Conservation (phyloP, 2,113 vertebrate genomes). For the Hemiscyllium ocellatum region DNA sequence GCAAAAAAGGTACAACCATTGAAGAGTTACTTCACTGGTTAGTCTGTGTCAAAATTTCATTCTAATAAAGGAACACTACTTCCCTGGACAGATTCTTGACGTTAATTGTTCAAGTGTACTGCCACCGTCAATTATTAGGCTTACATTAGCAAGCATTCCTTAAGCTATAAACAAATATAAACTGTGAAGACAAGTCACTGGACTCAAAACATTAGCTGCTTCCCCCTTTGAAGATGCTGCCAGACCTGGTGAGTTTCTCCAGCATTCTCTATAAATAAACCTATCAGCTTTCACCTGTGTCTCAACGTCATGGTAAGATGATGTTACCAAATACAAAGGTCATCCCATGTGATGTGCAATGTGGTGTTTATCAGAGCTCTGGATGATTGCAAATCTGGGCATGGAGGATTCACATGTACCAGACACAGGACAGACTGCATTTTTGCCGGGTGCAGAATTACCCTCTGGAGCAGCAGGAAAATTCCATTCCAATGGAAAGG, state of each 20-base stretch:
- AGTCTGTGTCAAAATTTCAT: neutral
- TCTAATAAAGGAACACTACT: too few species aligned
- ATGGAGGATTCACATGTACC: neutral
- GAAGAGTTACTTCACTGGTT: neutral
- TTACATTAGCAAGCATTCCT: neutral
- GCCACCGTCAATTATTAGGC: neutral
- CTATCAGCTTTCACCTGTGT: neutral
- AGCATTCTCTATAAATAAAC: neutral
- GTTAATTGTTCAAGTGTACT: neutral
- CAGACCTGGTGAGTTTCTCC: too few species aligned
- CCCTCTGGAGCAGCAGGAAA: neutral
- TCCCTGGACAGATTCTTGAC: too few species aligned
- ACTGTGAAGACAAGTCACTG: too few species aligned
- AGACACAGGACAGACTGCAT: neutral
- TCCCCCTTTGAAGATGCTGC: too few species aligned
- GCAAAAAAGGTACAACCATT: neutral
- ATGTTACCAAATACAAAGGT: neutral
- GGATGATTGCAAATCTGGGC: neutral
- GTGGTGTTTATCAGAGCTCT: neutral
- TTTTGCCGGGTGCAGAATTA: neutral
- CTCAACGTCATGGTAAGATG: neutral
- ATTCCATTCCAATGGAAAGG: neutral
- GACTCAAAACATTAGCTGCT: too few species aligned
- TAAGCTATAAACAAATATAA: neutral
- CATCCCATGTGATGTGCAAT: neutral